Conservation (phyloP, 2,797 vertebrate species). For the Galagoides demidoff region DNA sequence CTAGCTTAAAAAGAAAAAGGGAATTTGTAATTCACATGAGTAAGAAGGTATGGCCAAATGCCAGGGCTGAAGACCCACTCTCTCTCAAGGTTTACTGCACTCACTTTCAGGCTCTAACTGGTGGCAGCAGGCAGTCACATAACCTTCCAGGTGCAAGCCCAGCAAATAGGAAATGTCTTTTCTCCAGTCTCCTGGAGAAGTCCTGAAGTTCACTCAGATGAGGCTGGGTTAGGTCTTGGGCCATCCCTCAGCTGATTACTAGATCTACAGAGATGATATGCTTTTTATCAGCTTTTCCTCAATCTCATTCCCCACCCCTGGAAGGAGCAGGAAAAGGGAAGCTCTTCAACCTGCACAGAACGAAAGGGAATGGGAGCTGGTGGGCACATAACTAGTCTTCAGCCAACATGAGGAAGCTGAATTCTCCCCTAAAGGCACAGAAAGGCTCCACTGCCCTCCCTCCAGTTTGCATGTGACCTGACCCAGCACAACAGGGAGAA, state of each 20-base stretch:
- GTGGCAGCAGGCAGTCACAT: background rate
- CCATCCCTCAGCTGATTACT: background rate
- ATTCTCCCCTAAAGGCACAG: background rate
- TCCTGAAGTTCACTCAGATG: background rate
- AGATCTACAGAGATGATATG: background rate
- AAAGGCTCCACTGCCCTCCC: background rate
- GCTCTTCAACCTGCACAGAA: background rate
- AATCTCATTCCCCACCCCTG: background rate
- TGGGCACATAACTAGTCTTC: background rate
- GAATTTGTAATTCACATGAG: background rate
- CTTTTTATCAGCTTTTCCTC: background rate
- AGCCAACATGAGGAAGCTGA: background rate
- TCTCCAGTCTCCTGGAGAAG: background rate
- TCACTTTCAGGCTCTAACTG: background rate
- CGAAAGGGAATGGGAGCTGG: background rate
- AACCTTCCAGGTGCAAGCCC: background rate
- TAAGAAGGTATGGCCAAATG: constrained; percentile 1
- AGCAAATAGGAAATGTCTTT: background rate
- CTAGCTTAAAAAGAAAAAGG: background rate
- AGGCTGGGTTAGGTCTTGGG: background rate
- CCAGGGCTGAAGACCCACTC: background rate
- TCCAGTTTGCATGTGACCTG: background rate
- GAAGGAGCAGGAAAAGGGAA: background rate
- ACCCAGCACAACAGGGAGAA: fast-evolving
- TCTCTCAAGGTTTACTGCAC: background rate